Conservation (phyloP, 2,113 vertebrate genomes). For the Pitta sordida region DNA sequence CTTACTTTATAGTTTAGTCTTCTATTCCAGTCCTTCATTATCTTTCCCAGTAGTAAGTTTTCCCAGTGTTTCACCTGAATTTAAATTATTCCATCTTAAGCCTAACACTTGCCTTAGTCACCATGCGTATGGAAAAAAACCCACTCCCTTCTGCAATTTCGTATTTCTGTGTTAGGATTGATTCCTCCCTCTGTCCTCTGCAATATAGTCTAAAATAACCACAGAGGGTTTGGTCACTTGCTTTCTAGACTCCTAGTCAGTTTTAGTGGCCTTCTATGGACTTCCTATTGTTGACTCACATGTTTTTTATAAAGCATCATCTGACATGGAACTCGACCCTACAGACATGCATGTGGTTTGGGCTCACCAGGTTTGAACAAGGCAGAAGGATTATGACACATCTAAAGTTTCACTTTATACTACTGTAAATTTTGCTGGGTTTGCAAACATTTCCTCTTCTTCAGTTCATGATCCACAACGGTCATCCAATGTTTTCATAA, state of each 20-base stretch:
- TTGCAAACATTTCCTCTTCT: not conserved
- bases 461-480: not conserved
- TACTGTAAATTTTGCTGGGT: not conserved
- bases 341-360: fast-evolving
- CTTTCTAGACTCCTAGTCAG: not conserved
- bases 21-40: not conserved
- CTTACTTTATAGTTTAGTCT: not conserved
- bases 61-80: not conserved
- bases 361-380: not conserved
- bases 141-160: not conserved
- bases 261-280: not conserved
- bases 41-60: not conserved
- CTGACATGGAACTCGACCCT: not conserved
- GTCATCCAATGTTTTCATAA: not conserved
- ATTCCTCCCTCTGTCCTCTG: not conserved
- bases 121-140: not conserved
- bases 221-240: not conserved
- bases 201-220: not conserved
- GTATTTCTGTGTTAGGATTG: not conserved
- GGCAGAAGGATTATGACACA: not conserved
- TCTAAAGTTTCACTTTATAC: not conserved
- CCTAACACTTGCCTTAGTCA: not conserved
- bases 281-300: not conserved
- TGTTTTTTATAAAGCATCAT: not conserved
- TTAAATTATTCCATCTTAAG: not conserved